Percentiles rank a stretch among this genome's conserved stretches.
phyloP scores from a whole-genome alignment of 2,113 vertebrate species.

The Vulpes vulpes region DNA sequence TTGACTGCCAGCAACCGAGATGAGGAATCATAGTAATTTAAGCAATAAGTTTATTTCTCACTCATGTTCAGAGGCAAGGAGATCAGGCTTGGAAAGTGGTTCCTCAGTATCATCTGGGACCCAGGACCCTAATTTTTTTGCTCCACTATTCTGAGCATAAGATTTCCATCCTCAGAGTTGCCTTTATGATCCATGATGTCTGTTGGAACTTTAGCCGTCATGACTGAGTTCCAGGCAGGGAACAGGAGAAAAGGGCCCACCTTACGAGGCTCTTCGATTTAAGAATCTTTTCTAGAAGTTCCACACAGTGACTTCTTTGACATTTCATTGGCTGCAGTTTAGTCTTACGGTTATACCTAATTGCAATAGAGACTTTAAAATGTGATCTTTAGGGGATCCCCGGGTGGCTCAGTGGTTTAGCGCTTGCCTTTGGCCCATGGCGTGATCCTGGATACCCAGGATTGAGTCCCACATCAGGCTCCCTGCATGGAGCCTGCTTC shows the following conservation, averaged over 20 bases:
- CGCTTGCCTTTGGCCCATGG: too few relatives aligned
- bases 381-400: background rate
- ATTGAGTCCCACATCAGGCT: too few relatives aligned
- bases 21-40: background rate
- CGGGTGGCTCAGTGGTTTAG: too few relatives aligned
- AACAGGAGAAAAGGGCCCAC: background rate
- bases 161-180: constrained; percentile 1
- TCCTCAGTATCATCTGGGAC: background rate
- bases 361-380: constrained; percentile 54
- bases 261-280: background rate
- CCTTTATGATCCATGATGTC: background rate
- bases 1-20: background rate
- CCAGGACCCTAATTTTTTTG: background rate
- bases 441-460: too few relatives aligned
- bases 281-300: background rate
- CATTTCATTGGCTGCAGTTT: constrained; percentile 6
- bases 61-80: background rate
- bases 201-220: background rate
- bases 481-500: too few relatives aligned
- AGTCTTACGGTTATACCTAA: background rate
- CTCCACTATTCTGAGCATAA: background rate
- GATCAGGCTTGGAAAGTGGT: background rate
- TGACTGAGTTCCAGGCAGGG: background rate
- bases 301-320: background rate
- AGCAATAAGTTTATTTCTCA: background rate